Conservation (phyloP, 2,113 vertebrate species). For the Synchiropus splendidus region DNA sequence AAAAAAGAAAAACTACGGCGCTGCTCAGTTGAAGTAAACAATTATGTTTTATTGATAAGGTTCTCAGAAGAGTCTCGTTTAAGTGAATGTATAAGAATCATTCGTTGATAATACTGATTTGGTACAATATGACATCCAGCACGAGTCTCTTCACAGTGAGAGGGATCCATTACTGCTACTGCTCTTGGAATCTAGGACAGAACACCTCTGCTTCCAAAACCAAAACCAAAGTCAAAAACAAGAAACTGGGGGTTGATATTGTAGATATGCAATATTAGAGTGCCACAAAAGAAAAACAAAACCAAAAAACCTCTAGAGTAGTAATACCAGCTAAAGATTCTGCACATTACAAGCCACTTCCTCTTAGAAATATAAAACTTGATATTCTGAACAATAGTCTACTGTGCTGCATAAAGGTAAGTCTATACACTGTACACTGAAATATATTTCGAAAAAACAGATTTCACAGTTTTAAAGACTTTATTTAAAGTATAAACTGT, state of each 20-base stretch:
- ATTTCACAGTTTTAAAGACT: constrained; percentile 99
- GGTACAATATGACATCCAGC: constrained; percentile 77
- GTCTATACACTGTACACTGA: constrained; percentile 80
- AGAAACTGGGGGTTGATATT: constrained; percentile 63
- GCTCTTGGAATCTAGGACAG: constrained; percentile 71
- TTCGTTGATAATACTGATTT: constrained; percentile 72
- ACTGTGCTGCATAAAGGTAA: constrained; percentile 79
- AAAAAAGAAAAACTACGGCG: constrained; percentile 37
- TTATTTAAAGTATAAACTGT: constrained; percentile 99
- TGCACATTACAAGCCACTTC: constrained; percentile 78
- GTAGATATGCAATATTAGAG: constrained; percentile 71
- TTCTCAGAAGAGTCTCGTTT: constrained; percentile 72
- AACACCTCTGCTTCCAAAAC: constrained; percentile 56
- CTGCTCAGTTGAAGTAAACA: constrained; percentile 66
- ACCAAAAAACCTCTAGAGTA: constrained; percentile 59
- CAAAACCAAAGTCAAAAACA: constrained; percentile 58
- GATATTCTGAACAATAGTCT: constrained; percentile 79
- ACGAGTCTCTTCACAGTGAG: constrained; percentile 74
- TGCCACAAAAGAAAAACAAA: constrained; percentile 67
- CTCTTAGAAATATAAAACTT: constrained; percentile 80
- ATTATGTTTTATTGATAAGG: constrained; percentile 75
- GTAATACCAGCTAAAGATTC: constrained; percentile 76
- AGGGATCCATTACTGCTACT: constrained; percentile 70
- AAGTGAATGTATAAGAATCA: constrained; percentile 65
- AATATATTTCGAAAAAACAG: constrained; percentile 80